These are phyloP conservation scores for Meloidogyne exigua DNA, from an alignment of 1,140 invertebrate genomes.

Conservation along the genomic window DNA sequence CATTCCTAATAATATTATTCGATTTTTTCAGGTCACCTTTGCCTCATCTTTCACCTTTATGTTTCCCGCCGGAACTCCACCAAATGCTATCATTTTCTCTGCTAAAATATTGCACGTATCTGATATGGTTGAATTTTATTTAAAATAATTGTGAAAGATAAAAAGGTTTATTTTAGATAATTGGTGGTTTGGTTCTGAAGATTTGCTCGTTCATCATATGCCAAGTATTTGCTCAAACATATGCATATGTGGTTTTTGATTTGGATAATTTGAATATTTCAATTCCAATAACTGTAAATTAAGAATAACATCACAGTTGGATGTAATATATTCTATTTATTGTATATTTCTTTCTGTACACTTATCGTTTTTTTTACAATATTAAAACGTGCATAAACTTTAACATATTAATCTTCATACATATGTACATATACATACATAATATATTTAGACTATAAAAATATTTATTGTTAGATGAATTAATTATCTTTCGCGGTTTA, in stretches of 20 bases:
- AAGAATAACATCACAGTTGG: too few species aligned
- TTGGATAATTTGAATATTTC: constrained; percentile 13
- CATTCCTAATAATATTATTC: background rate
- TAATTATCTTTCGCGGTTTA: too few species aligned
- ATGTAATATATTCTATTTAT: too few species aligned
- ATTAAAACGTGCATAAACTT: too few species aligned
- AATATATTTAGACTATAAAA: too few species aligned
- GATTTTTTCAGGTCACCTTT: constrained; percentile 67
- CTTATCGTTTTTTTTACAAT: too few species aligned
- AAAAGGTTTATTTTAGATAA: background rate
- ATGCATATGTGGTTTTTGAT: constrained; percentile 40
- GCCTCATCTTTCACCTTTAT: constrained; percentile 77
- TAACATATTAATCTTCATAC: too few species aligned
- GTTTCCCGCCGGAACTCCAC: constrained; percentile 80
- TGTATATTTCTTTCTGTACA: too few species aligned
- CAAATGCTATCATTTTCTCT: constrained; percentile 86
- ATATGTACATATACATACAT: too few species aligned
- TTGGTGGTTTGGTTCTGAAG: constrained; percentile 46
- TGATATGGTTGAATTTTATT: constrained; percentile 61
- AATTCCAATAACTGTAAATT: background rate
- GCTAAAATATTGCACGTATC: constrained; percentile 64
- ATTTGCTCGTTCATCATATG: constrained; percentile 42
- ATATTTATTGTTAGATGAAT: too few species aligned
- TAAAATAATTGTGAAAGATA: constrained; percentile 14
- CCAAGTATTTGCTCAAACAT: constrained; percentile 38